Base-by-base conservation (phyloP, 1,140 invertebrate genomes). In the Ostrea denselamellosa region DNA sequence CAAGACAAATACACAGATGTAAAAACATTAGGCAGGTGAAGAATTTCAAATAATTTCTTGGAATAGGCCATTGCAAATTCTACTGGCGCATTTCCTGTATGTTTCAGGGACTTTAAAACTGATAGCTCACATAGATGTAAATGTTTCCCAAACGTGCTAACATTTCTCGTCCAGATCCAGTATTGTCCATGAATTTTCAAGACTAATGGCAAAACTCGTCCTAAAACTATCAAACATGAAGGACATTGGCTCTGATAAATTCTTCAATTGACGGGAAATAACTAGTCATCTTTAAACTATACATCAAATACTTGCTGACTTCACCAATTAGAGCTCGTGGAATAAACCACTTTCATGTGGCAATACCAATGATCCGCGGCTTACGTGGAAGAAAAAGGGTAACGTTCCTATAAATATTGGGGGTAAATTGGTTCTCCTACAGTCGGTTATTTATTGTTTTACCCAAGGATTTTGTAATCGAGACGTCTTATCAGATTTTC, bases 401-500 rank as follows among this genome's bases (percentile, higher is more conserved):
- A 12, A 77, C 25, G 68, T 28, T 62, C 58, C 10, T n/a, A 62
- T 62, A 62, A 62, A 17, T 62, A 44, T 62, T 62, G n/a, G 10
- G 10, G 68, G 25, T 28, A 77, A 77, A 77, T 77, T 77, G 28
- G 68, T 77, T 77, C 25, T 77, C 22, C 28, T 77, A 77, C 7
- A 77, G 25, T 14, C 28, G 25, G 10, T 14, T 34, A 77, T 77
- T 77, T 77, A 77, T 34, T 77, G 68, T 77, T 77, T 77, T 77
- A 77, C 68, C 68, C 68, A 2, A 14, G 68, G 68, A 77, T 77
- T 77, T 77, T 25, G 68, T 77, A 77, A 77, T 34, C 68, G 68
- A 77, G 68, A 22, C 25, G 22, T 34, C 68, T 77, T 77, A 77
- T 77, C 68, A 77, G 68, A 77, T 77, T 77, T 77, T 77, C 68